phyloP scores from a whole-genome alignment of 2,797 vertebrate genomes.

The Mus caroli region DNA sequence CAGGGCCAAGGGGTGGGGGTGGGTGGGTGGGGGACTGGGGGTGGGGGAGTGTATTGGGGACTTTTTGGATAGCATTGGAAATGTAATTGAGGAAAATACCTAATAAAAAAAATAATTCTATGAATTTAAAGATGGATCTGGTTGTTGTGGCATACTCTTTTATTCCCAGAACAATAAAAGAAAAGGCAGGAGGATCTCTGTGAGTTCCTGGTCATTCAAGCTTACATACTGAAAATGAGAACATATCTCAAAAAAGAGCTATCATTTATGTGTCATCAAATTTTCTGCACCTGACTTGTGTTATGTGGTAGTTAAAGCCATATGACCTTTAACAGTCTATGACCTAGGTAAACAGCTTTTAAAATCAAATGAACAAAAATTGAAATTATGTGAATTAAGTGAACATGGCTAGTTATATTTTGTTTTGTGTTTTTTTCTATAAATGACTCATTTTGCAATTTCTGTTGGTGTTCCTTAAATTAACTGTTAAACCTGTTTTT shows the following conservation, averaged over 20 bases:
- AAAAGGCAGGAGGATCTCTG: neutral
- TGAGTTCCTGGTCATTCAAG: neutral
- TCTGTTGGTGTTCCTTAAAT: conserved; percentile 75
- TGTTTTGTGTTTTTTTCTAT: conserved; percentile 63
- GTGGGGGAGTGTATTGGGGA: too few species aligned
- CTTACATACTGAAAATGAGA: neutral
- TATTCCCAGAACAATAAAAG: neutral
- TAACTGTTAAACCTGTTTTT: conserved; percentile 73
- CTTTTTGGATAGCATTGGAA: too few species aligned
- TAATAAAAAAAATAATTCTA: conserved; percentile 20
- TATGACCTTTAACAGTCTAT: neutral
- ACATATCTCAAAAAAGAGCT: neutral
- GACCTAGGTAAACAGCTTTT: conserved; percentile 10
- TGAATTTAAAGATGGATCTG: neutral
- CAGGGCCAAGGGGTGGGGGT: too few species aligned
- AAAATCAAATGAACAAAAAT: conserved; percentile 59
- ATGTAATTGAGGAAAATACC: too few species aligned
- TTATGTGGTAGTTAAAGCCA: neutral
- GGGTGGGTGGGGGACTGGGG: too few species aligned
- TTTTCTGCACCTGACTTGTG: neutral
- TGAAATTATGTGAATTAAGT: conserved; percentile 31
- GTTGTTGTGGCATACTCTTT: neutral
- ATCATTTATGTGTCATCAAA: neutral
- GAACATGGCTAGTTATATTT: conserved; percentile 38
- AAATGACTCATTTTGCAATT: conserved; percentile 61